Conservation (phyloP, 2,888 invertebrate genomes). For the Tachina grossa region DNA sequence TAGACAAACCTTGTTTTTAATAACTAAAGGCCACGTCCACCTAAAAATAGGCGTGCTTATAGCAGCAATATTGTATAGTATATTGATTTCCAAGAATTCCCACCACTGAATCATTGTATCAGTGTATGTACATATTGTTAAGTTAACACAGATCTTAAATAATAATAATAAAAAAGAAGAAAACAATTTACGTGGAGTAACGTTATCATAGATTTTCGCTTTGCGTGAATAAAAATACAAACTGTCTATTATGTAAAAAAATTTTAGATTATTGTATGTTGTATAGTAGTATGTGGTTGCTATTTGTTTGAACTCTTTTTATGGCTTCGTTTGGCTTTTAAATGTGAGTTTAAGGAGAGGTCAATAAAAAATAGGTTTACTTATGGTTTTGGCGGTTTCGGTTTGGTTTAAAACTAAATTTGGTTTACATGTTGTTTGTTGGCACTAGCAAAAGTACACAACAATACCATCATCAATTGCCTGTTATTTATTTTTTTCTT, state of each 20-base stretch:
- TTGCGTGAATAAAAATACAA: conserved; percentile 68
- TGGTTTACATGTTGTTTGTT: conserved; percentile 65
- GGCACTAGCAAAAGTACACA: conserved; percentile 50
- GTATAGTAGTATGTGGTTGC: conserved; percentile 34
- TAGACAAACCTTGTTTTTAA: no score
- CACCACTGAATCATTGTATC: conserved; percentile 44
- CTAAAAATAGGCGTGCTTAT: not conserved
- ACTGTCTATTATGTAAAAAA: conserved; percentile 54
- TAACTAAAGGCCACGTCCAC: not conserved
- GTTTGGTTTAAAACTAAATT: conserved; percentile 58
- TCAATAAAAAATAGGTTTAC: conserved; percentile 68
- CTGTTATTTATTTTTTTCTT: not conserved
- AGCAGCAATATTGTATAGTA: not conserved
- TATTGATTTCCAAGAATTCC: not conserved
- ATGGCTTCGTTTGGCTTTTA: conserved; percentile 30
- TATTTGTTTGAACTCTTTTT: conserved; percentile 56
- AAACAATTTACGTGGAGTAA: conserved; percentile 7
- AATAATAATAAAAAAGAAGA: conserved; percentile 13
- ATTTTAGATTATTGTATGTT: conserved; percentile 51
- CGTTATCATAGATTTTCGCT: conserved; percentile 67
- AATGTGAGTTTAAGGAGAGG: conserved; percentile 71
- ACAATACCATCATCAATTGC: conserved; percentile 67
- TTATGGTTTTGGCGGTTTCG: conserved; percentile 67
- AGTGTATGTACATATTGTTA: conserved; percentile 37
- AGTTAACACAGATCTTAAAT: conserved; percentile 59